These are phyloP conservation scores for Cataglyphis cursor DNA, from an alignment of 2,888 invertebrate genomes.

Conservation along the genomic window DNA sequence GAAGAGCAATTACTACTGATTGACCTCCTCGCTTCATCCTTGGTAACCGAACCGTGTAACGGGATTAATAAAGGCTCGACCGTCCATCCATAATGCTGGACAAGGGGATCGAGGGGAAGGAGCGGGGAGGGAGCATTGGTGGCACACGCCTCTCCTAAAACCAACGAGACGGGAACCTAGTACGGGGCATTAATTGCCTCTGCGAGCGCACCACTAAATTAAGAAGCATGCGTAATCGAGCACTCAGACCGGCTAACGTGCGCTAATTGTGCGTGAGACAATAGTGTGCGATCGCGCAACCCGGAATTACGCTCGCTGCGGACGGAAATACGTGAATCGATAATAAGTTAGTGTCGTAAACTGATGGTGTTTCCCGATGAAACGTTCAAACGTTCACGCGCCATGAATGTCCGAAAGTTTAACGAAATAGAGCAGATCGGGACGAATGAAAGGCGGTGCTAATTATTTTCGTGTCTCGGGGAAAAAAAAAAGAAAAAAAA, in stretches of 20 bases:
- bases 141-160: slow-evolving; percentile 73
- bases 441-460: slow-evolving; percentile 18
- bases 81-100: slow-evolving; percentile 73
- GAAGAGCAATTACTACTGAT: slow-evolving; percentile 79
- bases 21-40: slow-evolving; percentile 71
- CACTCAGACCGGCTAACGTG: slow-evolving; percentile 55
- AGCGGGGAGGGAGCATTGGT: slow-evolving; percentile 40
- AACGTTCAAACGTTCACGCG: not conserved
- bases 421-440: not conserved
- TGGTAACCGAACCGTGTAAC: slow-evolving; percentile 74
- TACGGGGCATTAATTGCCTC: slow-evolving; percentile 67
- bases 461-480: slow-evolving; percentile 15
- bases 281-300: slow-evolving; percentile 48
- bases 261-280: slow-evolving; percentile 73
- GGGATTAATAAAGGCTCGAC: slow-evolving; percentile 80
- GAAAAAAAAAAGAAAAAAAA: not conserved
- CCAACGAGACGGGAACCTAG: slow-evolving; percentile 50
- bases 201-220: slow-evolving; percentile 64
- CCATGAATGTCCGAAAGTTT: not conserved
- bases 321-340: slow-evolving; percentile 16
- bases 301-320: slow-evolving; percentile 28
- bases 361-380: not conserved
- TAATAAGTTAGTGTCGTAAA: slow-evolving; percentile 25
- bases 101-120: slow-evolving; percentile 33
- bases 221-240: slow-evolving; percentile 70